Conservation (phyloP, 2,113 vertebrate species). For the Calyptommatus sinebrachiatus region DNA sequence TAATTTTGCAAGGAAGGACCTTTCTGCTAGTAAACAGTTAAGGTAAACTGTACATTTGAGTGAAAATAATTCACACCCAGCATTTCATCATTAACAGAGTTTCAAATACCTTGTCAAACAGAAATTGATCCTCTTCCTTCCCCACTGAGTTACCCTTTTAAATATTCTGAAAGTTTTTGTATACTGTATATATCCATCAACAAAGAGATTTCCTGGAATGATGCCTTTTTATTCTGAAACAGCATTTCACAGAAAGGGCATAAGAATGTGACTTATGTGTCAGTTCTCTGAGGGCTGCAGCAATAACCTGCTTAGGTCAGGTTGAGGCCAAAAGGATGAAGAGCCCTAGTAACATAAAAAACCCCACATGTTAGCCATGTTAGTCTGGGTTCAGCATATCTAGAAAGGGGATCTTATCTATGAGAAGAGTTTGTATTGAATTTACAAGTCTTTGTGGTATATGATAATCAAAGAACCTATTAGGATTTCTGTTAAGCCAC, state of each 20-base stretch:
- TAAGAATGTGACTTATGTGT: constrained; percentile 22
- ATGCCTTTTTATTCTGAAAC: constrained; percentile 43
- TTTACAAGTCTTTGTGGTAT: background rate
- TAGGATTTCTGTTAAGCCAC: too few relatives aligned
- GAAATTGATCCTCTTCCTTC: background rate
- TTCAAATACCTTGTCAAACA: background rate
- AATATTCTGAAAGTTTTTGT: constrained; percentile 54
- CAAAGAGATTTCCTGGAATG: constrained; percentile 62
- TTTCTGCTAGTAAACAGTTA: background rate
- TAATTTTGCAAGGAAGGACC: too few relatives aligned
- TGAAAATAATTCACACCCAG: background rate
- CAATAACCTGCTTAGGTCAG: background rate
- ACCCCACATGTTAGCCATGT: too few relatives aligned
- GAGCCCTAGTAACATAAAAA: background rate
- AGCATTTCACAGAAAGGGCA: constrained; percentile 38
- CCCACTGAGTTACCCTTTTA: background rate
- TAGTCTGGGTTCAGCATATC: background rate
- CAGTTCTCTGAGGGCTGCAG: background rate
- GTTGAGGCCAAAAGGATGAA: background rate
- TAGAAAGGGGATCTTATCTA: background rate
- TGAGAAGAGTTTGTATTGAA: background rate
- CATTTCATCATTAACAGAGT: background rate
- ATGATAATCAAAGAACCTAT: background rate
- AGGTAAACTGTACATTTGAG: background rate
- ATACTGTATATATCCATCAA: constrained; percentile 25